A percentile compares a stretch with the other conserved stretches of the same genome.
Evolutionary conservation across 37 sponge, comb jelly and placozoan genomes (phyloP).

Genomic region (Cladorhizidae sp.): DNA sequence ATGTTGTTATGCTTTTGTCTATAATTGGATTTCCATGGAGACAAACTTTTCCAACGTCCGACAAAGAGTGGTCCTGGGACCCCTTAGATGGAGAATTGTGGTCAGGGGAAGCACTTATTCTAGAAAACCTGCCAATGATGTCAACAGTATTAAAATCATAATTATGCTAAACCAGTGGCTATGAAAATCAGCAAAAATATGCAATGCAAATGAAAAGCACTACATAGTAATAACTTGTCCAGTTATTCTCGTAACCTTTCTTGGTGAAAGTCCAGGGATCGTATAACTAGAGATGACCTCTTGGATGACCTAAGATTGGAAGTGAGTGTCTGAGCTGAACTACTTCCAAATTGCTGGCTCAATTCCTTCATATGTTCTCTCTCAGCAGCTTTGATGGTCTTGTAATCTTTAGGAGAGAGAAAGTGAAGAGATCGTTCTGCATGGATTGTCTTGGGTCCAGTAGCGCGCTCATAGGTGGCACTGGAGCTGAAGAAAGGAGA

Average conservation of each 20-base stretch:
- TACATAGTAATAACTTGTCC: no score
- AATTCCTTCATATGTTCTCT: not conserved
- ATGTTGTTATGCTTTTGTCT: no score
- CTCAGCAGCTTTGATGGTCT: conserved; percentile 12
- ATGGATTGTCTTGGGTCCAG: conserved; percentile 74
- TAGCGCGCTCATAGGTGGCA: conserved; percentile 41
- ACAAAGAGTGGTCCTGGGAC: no score
- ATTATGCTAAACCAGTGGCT: no score
- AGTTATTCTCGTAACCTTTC: not conserved
- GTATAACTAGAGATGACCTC: not conserved
- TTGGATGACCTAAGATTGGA: not conserved
- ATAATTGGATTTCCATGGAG: no score
- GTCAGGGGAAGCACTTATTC: no score
- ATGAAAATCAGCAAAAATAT: no score
- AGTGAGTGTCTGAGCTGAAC: not conserved
- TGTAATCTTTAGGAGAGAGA: conserved; percentile 69
- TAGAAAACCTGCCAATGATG: no score
- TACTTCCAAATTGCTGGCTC: not conserved
- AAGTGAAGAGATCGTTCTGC: conserved; percentile 56
- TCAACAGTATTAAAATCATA: no score
- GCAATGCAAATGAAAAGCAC: no score
- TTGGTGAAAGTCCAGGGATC: conserved; percentile 1
- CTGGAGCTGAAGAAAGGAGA: not conserved
- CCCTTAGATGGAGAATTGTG: no score
- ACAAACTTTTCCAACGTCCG: no score